These are phyloP conservation scores for Pemphigus obesinymphae DNA, from an alignment of 1,140 invertebrate species.

Conservation along the genomic window DNA sequence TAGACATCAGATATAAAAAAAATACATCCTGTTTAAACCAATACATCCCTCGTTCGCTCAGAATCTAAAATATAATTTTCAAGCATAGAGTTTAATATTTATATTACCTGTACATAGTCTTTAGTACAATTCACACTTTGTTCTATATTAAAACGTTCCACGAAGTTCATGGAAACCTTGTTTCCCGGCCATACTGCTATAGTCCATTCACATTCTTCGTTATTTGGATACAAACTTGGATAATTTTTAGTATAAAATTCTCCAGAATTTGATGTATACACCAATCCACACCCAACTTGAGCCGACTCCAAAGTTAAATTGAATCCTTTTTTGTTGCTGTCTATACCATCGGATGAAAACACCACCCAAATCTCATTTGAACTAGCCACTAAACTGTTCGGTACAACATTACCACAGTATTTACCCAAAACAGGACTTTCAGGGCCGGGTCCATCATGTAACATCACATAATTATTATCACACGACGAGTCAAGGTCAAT, in stretches of 20 bases:
- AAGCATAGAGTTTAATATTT: background rate
- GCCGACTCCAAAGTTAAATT: slow-evolving; percentile 54
- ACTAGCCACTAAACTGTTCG: slow-evolving; percentile 46
- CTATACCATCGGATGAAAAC: background rate
- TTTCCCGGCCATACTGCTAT: slow-evolving; percentile 63
- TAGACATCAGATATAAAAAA: background rate
- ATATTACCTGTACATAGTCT: slow-evolving; percentile 68
- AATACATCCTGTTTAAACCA: background rate
- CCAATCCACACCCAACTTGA: slow-evolving; percentile 58
- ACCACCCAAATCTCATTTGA: background rate
- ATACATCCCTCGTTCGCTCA: too few relatives aligned
- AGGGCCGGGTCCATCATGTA: slow-evolving; percentile 41
- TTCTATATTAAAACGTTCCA: slow-evolving; percentile 69
- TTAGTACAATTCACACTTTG: slow-evolving; percentile 64
- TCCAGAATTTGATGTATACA: slow-evolving; percentile 79
- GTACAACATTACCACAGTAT: slow-evolving; percentile 58
- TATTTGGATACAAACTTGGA: slow-evolving; percentile 64
- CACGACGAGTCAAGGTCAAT: slow-evolving; percentile 46
- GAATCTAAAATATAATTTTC: too few relatives aligned
- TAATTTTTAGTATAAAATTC: slow-evolving; percentile 69
- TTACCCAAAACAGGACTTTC: slow-evolving; percentile 32
- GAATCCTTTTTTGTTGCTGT: slow-evolving; percentile 20
- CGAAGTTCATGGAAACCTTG: slow-evolving; percentile 67
- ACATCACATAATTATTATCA: slow-evolving; percentile 35
- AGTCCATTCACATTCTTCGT: slow-evolving; percentile 68